phyloP scores from a whole-genome alignment of 2,888 invertebrate genomes.

The Synanthedon andrenaeformis region DNA sequence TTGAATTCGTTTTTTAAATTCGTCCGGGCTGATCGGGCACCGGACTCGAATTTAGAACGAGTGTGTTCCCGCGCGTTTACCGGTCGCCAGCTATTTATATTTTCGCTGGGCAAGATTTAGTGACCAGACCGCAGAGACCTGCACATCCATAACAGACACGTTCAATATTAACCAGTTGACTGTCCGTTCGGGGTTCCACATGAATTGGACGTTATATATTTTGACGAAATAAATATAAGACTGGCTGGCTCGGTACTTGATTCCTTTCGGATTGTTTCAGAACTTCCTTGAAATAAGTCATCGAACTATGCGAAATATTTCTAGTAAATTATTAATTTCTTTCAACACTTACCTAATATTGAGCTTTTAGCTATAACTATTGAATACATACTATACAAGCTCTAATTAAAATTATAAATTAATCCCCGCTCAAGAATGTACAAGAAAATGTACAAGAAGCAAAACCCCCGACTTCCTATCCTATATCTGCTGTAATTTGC shows the following conservation, averaged over 20 bases:
- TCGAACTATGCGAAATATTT: slow-evolving; percentile 9
- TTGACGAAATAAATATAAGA: slow-evolving; percentile 26
- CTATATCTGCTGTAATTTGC: too few relatives aligned
- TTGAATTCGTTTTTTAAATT: slow-evolving; percentile 28
- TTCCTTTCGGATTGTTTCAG: slow-evolving; percentile 4
- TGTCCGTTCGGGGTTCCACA: slow-evolving; percentile 2
- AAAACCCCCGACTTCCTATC: too few relatives aligned
- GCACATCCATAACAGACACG: background rate
- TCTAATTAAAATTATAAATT: too few relatives aligned
- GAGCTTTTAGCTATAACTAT: too few relatives aligned
- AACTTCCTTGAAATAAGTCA: slow-evolving; percentile 13
- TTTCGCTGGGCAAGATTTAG: slow-evolving; percentile 38
- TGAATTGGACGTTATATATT: background rate
- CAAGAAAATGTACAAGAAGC: too few relatives aligned
- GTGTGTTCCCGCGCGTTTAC: slow-evolving; percentile 30
- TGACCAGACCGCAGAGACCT: slow-evolving; percentile 24
- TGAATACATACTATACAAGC: too few relatives aligned
- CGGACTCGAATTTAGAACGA: slow-evolving; percentile 51
- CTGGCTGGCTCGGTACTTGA: slow-evolving; percentile 19
- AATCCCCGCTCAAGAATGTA: too few relatives aligned
- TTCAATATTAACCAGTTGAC: background rate
- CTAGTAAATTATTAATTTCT: too few relatives aligned
- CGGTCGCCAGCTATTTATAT: slow-evolving; percentile 43
- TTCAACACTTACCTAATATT: too few relatives aligned
- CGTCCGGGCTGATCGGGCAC: slow-evolving; percentile 50